Evolutionary conservation across 1,140 invertebrate species (phyloP), one percentile per base, ranked within the genome.

Genomic region (Gryllus bimaculatus): DNA sequence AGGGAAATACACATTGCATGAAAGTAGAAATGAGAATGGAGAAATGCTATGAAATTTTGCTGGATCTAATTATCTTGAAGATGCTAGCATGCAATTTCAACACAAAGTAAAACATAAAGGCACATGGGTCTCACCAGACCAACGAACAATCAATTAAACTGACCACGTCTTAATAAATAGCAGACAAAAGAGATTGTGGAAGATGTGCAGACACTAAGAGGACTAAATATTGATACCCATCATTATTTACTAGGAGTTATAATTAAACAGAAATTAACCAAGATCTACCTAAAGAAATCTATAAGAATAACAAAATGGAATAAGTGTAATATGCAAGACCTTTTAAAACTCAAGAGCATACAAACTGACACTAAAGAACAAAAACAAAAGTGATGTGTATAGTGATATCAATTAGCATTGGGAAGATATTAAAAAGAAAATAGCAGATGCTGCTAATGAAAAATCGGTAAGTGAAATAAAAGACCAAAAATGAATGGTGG

Each of bases 1-100:
- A 47, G 79, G 81, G 54, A 80, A 78, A 66, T 54, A 76, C 77
- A 81, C 79, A 47, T 49, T 81, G 2, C 76, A 78, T 75, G 76
- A 79, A 47, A 21, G 21, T 47, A 81, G 8, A 20, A 79, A 81
- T 81, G 78, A 48, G 47, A 79, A 79, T 74, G 74, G 78, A 7
- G 54, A 48, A 49, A 66, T 79, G 20, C 78, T 79, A 18, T 10
- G 21, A 4, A 12, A 75, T 18, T 75, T 79, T 79, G 78, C 78
- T 18, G 13, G 4, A 26, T 18, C 26, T 8, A 79, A 79, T 48
- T 15, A 79, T 47, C 12, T 75, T 18, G 8, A 48, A 47, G 48
- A 75, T 13, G n/a, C 12, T 12, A 79, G 78, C n/a, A 79, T 73
- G 48, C 73, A 74, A 13, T 78, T 78, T 5, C 18, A 48, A 54